phyloP scores from a whole-genome alignment of 2,888 invertebrate species.

The Cheilosia scutellata region DNA sequence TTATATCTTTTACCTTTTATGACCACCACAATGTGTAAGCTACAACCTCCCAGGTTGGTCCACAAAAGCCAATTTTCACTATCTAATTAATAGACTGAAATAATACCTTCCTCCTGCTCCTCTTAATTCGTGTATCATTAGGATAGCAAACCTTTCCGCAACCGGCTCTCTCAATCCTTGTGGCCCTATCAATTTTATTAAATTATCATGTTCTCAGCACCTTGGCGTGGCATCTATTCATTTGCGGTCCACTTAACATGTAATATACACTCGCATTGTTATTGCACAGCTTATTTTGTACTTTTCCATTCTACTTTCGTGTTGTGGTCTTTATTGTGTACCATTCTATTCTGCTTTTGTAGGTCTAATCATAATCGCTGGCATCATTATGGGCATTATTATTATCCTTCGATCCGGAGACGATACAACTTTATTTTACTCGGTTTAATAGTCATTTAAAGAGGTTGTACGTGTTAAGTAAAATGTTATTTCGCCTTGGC shows the following conservation, averaged over 20 bases:
- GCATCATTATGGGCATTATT: conserved; percentile 66
- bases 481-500: conserved; percentile 41
- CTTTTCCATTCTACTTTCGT: background rate
- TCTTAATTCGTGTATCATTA: background rate
- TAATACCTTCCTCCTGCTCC: background rate
- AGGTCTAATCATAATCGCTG: conserved; percentile 71
- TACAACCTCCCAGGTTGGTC: too few species aligned
- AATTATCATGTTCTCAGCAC: conserved; percentile 42
- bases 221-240: conserved; percentile 34
- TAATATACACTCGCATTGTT: conserved; percentile 35
- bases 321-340: conserved; percentile 14
- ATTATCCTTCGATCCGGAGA: conserved; percentile 55
- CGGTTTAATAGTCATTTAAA: conserved; percentile 68
- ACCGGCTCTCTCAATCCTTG: background rate
- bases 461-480: conserved; percentile 72
- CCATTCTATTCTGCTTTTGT: conserved; percentile 49
- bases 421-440: conserved; percentile 68
- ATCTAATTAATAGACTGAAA: too few species aligned
- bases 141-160: conserved; percentile 5
- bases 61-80: background rate
- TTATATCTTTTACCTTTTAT: too few species aligned
- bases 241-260: conserved; percentile 49
- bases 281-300: conserved; percentile 33
- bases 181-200: conserved; percentile 47
- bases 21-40: too few species aligned